Evolutionary conservation across 2,113 vertebrate genomes (phyloP).

Genomic region (Bombycilla garrulus): DNA sequence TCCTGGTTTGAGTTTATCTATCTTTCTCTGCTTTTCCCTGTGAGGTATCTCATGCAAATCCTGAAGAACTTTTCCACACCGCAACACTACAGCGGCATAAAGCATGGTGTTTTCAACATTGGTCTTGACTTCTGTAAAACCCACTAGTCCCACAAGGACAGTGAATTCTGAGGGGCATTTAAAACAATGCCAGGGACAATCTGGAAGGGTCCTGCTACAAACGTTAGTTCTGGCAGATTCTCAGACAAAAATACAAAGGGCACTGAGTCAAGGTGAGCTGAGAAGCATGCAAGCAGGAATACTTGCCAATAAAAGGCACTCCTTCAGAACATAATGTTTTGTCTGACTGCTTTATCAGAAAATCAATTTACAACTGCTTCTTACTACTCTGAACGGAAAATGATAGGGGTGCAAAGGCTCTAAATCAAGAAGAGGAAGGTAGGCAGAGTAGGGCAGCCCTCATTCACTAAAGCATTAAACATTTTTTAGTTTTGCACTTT

Average conservation of each 20-base stretch:
- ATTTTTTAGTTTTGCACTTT: background rate
- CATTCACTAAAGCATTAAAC: background rate
- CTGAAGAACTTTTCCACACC: background rate
- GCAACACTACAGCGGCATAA: background rate
- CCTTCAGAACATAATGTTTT: constrained; percentile 62
- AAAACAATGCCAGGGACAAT: background rate
- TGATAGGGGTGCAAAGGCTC: background rate
- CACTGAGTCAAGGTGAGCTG: constrained; percentile 62
- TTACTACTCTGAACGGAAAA: constrained; percentile 43
- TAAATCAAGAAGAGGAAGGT: background rate
- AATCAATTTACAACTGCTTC: constrained; percentile 57
- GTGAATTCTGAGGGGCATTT: background rate
- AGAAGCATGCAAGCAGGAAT: constrained; percentile 52
- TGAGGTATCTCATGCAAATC: background rate
- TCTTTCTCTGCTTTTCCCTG: background rate
- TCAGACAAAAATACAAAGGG: constrained; percentile 17
- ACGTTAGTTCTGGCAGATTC: background rate
- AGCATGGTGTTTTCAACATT: background rate
- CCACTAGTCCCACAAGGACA: background rate
- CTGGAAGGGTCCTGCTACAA: background rate
- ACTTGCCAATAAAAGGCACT: constrained; percentile 53
- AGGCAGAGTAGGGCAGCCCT: background rate
- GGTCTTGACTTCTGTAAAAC: background rate
- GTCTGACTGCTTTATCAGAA: constrained; percentile 34
- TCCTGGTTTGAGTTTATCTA: background rate